Evolutionary conservation across 2,113 vertebrate genomes (phyloP), one percentile per base, ranked within the genome.

Genomic region (Nothocercus julius): DNA sequence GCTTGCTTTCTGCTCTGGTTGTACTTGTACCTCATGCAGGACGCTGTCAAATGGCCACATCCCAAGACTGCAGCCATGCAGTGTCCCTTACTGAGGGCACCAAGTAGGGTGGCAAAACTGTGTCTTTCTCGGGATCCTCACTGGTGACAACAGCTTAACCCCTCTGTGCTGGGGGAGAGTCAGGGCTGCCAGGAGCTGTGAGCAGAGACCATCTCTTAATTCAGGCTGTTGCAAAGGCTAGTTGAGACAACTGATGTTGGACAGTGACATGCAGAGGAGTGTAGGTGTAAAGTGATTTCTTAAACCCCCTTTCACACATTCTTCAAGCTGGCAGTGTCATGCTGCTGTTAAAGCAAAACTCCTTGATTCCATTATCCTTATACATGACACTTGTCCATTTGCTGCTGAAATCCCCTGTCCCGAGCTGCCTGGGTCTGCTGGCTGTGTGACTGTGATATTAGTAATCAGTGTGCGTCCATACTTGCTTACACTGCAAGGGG

Each of bases 201-300:
- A 75, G 45, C n/a, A 6, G 18, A 83, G 14, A 19, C 64, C 90
- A 38, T 72, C 34, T 68, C 68, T 61, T 56, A 72, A 56, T 64
- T 84, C 14, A 32, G 66, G 18, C 38, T 0, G 0, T 78, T 86
- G 28, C 2, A 1, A n/a, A 92, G 61, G 21, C 47, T 74, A 19
- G 1, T 51, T 13, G 34, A 78, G 69, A 13, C 38, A 62, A 63
- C 34, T 34, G 25, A 25, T 58, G 74, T 62, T 81, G 38, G 56
- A 28, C 36, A 0, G 0, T 82, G 22, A 13, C 28, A 18, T 0
- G 0, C 9, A 21, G 20, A 30, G 51, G 9, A 40, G 47, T 5
- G 8, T 70, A 25, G 53, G 45, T 9, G 25, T 28, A 45, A 36
- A n/a, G 13, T 25, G 24, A 4, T 88, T 92, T 83, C 76, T 78